These are phyloP conservation scores for Psittacula cyanocephala DNA, from an alignment of 2,113 vertebrate genomes.

Conservation along the genomic window DNA sequence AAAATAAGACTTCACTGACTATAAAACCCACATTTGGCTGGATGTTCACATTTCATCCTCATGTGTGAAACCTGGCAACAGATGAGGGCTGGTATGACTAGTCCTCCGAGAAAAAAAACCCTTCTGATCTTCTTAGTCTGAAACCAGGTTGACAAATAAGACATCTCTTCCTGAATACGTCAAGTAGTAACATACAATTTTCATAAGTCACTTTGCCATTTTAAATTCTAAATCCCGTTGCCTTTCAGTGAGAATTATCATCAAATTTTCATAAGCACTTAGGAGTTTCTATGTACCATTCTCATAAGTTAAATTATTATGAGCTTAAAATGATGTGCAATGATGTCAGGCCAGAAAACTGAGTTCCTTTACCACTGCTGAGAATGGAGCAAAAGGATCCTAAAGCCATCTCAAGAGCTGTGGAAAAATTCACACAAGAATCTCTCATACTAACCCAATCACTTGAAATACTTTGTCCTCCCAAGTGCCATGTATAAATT, in stretches of 20 bases:
- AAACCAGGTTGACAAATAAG: background rate
- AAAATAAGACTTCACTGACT: background rate
- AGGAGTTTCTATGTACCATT: background rate
- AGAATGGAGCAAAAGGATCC: background rate
- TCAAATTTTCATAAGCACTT: conserved; percentile 4
- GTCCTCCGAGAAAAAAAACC: background rate
- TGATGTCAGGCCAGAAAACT: background rate
- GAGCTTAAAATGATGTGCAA: background rate
- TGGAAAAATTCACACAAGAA: background rate
- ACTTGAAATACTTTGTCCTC: background rate
- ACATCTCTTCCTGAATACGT: background rate
- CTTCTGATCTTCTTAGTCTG: background rate
- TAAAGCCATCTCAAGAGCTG: background rate
- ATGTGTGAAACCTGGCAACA: background rate
- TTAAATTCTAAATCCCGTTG: conserved; percentile 14
- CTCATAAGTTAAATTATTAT: background rate
- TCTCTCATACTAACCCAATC: background rate
- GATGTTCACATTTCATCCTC: background rate
- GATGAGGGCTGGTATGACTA: background rate
- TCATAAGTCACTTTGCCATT: background rate
- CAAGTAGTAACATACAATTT: background rate
- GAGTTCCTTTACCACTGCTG: background rate
- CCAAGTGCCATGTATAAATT: background rate
- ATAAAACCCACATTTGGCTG: background rate
- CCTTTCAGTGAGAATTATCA: background rate